Evolutionary conservation across 1,140 invertebrate genomes (phyloP).

Genomic region (Psix sp.): DNA sequence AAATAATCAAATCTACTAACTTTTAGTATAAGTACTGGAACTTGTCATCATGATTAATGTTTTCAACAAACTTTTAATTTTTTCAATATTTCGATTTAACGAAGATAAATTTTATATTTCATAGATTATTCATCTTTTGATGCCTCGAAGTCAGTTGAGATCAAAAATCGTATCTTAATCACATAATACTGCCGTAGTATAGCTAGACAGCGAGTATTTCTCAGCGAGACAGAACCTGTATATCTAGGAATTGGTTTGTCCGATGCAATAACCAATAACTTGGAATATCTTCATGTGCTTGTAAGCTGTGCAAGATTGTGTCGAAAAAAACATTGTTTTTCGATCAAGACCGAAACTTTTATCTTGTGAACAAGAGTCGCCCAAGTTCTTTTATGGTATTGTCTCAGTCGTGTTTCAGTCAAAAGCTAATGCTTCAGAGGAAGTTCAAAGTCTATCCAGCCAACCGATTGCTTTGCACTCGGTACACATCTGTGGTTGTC

Average conservation of each 20-base stretch:
- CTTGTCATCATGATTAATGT: no score
- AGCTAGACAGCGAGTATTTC: slow-evolving; percentile 44
- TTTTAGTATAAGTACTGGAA: no score
- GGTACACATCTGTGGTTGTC: slow-evolving; percentile 17
- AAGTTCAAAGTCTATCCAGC: slow-evolving; percentile 49
- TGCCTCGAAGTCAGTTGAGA: slow-evolving; percentile 19
- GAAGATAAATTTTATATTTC: slow-evolving; percentile 50
- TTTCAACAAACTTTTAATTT: no score
- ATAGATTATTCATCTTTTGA: slow-evolving; percentile 51
- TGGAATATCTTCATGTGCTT: slow-evolving; percentile 45
- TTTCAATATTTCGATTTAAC: no score
- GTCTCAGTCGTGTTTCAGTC: slow-evolving; percentile 51
- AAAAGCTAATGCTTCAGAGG: slow-evolving; percentile 52
- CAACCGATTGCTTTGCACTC: slow-evolving; percentile 50
- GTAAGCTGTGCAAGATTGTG: slow-evolving; percentile 49
- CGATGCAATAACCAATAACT: slow-evolving; percentile 51
- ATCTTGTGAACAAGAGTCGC: slow-evolving; percentile 50
- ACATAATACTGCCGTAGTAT: slow-evolving; percentile 45
- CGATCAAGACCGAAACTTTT: slow-evolving; percentile 55
- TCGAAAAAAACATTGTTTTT: slow-evolving; percentile 52
- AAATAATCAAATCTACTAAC: no score
- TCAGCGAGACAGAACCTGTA: slow-evolving; percentile 45
- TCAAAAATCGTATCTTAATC: slow-evolving; percentile 44
- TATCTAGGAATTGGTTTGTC: slow-evolving; percentile 51
- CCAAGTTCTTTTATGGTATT: slow-evolving; percentile 54